Evolutionary conservation across 2,888 invertebrate species (phyloP), one percentile per base, ranked within the genome.

Genomic region (Epinotia ramella): DNA sequence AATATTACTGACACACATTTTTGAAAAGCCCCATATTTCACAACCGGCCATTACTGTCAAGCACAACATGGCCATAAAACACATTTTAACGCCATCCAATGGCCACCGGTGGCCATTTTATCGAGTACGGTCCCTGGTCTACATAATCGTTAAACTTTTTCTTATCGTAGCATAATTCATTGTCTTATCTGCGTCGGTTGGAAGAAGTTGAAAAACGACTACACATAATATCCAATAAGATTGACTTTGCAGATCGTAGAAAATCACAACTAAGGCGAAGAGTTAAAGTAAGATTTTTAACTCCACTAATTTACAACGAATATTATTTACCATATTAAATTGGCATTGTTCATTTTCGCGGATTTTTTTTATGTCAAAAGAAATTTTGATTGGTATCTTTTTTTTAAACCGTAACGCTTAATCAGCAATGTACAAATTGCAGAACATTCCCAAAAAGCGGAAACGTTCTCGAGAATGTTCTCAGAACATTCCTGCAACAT

Each of bases 41-140:
- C 80, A 82, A 79, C 79, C 80, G 78, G 85, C 89, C 90, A 89
- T 91, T 91, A 90, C 87, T 84, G 89, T 89, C 90, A 87, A 82
- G 78, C 78, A 81, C 90, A 90, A 89, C 88, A 89, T 87, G 87
- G 87, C 80, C 80, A 85, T 88, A 84, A 88, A 88, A 88, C 86
- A 87, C 86, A 86, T 90, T 88, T 87, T 85, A 89, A 89, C 89
- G 84, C 82, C 81, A 79, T 82, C 81, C 80, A 81, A 84, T 83
- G 83, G 80, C 83, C 85, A 84, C 84, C 67, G 56, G 56, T 28
- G 60, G 59, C 60, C 75, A 62, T 88, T 71, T 83, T 80, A 84
- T 84, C 80, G 84, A 87, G 88, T 85, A 81, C 84, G 88, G 88
- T 88, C 84, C 85, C 81, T 86, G 33, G 28, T 72, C 46, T 86